Conservation (phyloP, 2,888 invertebrate species). For the Gibbula magus region DNA sequence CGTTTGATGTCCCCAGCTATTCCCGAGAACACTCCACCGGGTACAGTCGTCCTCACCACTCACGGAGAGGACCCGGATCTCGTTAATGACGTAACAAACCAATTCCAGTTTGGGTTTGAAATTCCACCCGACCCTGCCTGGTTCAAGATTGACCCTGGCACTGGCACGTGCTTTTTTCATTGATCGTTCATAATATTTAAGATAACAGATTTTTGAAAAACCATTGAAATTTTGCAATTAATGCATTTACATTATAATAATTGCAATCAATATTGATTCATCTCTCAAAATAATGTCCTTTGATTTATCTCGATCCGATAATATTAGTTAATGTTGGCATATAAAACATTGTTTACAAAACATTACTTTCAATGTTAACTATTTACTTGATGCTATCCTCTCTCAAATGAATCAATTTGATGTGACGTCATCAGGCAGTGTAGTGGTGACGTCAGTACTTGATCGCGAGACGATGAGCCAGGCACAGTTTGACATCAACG, state of each 20-base stretch:
- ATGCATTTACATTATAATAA: too few species aligned
- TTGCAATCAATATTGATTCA: too few species aligned
- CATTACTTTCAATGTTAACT: too few species aligned
- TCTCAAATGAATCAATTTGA: not conserved
- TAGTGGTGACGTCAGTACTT: slow-evolving; percentile 43
- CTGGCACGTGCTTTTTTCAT: slow-evolving; percentile 44
- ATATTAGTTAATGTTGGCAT: too few species aligned
- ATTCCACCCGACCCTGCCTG: not conserved
- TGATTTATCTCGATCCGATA: too few species aligned
- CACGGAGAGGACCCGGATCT: not conserved
- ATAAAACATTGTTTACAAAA: too few species aligned
- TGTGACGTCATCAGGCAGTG: slow-evolving; percentile 37
- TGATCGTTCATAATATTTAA: too few species aligned
- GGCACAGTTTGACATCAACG: slow-evolving; percentile 46
- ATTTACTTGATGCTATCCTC: slow-evolving; percentile 14
- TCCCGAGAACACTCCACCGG: not conserved
- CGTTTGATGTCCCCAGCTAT: not conserved
- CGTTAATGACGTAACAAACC: not conserved
- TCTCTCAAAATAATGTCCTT: too few species aligned
- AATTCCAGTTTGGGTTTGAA: not conserved
- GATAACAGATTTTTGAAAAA: too few species aligned
- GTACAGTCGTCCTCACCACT: not conserved
- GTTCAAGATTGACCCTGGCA: slow-evolving; percentile 44
- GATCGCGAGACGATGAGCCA: slow-evolving; percentile 47
- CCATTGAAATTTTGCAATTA: too few species aligned